phyloP scores from a whole-genome alignment of 2,113 vertebrate species.

The Nycticebus coucang region DNA sequence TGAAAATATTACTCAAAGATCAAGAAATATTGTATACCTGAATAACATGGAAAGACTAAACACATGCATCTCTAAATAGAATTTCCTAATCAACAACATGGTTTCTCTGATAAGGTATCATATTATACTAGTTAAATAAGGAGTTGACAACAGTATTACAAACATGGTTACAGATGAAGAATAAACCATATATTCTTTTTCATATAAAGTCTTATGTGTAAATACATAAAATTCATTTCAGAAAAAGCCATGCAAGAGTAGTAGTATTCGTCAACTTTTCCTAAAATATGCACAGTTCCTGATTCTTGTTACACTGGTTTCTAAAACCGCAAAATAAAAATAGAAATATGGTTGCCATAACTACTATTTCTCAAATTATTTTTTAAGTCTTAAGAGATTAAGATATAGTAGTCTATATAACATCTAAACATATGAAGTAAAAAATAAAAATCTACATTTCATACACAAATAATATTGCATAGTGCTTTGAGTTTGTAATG shows the following conservation, averaged over 20 bases:
- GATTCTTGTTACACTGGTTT: conserved; percentile 75
- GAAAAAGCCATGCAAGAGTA: neutral
- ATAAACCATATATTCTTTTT: neutral
- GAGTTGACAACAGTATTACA: conserved; percentile 65
- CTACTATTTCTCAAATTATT: conserved; percentile 35
- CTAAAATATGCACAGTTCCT: conserved; percentile 69
- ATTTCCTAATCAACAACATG: conserved; percentile 75
- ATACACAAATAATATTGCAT: conserved; percentile 9
- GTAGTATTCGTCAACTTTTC: conserved; percentile 50
- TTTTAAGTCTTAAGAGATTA: conserved; percentile 38
- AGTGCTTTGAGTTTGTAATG: conserved; percentile 24
- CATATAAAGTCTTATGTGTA: conserved; percentile 28
- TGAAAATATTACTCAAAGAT: conserved; percentile 53
- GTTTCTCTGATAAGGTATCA: conserved; percentile 74
- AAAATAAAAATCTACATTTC: conserved; percentile 45
- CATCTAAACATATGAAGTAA: conserved; percentile 42
- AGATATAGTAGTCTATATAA: conserved; percentile 29
- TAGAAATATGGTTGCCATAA: conserved; percentile 47
- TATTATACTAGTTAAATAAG: conserved; percentile 70
- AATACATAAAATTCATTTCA: conserved; percentile 57
- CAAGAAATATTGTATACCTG: conserved; percentile 69
- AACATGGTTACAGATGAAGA: conserved; percentile 41
- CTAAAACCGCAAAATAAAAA: conserved; percentile 76
- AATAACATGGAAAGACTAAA: conserved; percentile 75
- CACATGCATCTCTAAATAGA: conserved; percentile 83